These are phyloP conservation scores for Pyrrhura leucotis DNA, from an alignment of 2,797 vertebrate species.

Conservation along the genomic window DNA sequence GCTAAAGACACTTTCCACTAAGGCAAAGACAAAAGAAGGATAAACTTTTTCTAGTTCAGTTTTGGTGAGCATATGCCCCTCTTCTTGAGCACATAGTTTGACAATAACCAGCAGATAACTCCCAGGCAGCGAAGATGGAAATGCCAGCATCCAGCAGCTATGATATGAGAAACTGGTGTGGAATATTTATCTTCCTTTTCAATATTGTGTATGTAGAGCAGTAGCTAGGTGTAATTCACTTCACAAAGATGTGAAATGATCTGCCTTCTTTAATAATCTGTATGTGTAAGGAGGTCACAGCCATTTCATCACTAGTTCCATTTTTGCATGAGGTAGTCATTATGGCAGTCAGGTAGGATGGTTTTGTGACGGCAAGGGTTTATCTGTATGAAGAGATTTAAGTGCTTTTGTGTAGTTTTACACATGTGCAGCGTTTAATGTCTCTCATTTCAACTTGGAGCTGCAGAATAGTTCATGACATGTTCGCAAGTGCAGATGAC, in stretches of 20 bases:
- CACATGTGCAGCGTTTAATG: background rate
- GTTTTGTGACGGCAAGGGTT: background rate
- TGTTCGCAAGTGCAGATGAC: slow-evolving; percentile 13
- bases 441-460: background rate
- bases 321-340: background rate
- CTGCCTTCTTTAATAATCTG: background rate
- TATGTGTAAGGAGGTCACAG: background rate
- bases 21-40: background rate
- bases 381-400: accelerated
- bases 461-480: background rate
- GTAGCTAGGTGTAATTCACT: background rate
- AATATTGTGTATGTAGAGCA: background rate
- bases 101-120: background rate
- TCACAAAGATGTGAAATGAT: background rate
- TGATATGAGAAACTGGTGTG: background rate
- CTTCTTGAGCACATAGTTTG: background rate
- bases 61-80: background rate
- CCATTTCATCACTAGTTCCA: background rate
- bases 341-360: background rate
- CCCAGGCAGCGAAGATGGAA: background rate
- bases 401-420: background rate
- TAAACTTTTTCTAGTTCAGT: background rate
- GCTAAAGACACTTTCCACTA: background rate
- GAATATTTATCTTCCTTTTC: background rate
- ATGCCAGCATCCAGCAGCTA: background rate